Conservation (phyloP, 2,797 vertebrate genomes). For the Uromys caudimaculatus region DNA sequence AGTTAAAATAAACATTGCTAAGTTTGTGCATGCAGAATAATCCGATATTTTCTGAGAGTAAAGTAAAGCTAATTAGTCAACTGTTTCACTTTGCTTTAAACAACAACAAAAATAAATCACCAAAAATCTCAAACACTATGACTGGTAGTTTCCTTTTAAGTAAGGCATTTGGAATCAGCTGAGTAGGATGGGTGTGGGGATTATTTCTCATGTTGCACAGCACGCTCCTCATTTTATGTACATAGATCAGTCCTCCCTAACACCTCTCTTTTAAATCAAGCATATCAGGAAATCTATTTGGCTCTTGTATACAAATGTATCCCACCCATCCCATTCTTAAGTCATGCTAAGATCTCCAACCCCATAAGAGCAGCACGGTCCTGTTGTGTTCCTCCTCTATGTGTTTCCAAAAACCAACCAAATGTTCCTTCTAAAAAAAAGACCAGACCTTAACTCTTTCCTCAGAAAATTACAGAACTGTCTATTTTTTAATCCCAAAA, state of each 20-base stretch:
- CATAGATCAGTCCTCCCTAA: background rate
- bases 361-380: background rate
- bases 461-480: background rate
- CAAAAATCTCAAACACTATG: background rate
- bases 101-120: background rate
- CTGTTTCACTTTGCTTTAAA: constrained; percentile 16
- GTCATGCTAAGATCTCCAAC: background rate
- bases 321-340: too few species aligned
- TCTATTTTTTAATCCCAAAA: background rate
- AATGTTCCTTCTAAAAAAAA: background rate
- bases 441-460: background rate
- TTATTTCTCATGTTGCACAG: background rate
- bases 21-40: background rate
- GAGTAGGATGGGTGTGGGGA: background rate
- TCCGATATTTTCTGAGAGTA: background rate
- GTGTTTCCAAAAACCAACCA: background rate
- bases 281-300: background rate
- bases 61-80: background rate
- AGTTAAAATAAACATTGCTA: background rate
- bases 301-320: background rate
- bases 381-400: background rate
- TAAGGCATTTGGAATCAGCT: background rate
- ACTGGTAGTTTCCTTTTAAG: background rate
- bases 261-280: background rate
- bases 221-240: background rate